Evolutionary conservation across 2,888 invertebrate genomes (phyloP), one percentile per base, ranked within the genome.

Genomic region (Hydroisotoma schaefferi): DNA sequence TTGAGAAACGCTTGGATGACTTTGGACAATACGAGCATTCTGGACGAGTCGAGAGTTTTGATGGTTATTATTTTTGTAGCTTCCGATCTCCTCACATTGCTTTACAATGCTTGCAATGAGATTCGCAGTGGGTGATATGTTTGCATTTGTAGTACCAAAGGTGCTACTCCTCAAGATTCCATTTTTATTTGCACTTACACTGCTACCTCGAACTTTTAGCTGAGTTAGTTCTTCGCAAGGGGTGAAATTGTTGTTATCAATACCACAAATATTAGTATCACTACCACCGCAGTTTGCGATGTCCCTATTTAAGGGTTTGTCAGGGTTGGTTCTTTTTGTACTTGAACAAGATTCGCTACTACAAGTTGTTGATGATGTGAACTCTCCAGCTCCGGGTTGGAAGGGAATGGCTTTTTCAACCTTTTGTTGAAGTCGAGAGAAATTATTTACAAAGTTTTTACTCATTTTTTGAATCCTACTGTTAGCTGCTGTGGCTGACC

Each of bases 1-100:
- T 90, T 81, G 54, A 89, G 58, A 55, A 12, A 54, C 47, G 26
- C 44, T 59, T 2, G 59, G 59, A 52, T 63, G 59, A 56, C 63
- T 63, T 46, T 59, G 63, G n/a, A 63, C 63, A n/a, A 63, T 63
- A 6, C 63, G 55, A 57, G 63, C 63, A 57, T 57, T 63, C 37
- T 52, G 52, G 15, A 52, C 28, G 40, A 56, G 63, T 54, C 47
- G 48, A 2, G 59, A 51, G 25, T 57, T 53, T 43, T 52, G 59
- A 8, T 8, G 46, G 25, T 46, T 8, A 33, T 15, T 33, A 33
- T 33, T 33, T 6, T 33, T 33, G 22, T 47, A 49, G 15, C 49
- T 25, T 37, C 52, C 52, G 23, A 33, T 29, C 15, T 54, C 43
- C 26, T n/a, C 40, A 27, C 8, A 22, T 37, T 53, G 23, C 25